Evolutionary conservation across 1,140 invertebrate genomes (phyloP), one percentile per base, ranked within the genome.

Genomic region (Heterodera carotae): DNA sequence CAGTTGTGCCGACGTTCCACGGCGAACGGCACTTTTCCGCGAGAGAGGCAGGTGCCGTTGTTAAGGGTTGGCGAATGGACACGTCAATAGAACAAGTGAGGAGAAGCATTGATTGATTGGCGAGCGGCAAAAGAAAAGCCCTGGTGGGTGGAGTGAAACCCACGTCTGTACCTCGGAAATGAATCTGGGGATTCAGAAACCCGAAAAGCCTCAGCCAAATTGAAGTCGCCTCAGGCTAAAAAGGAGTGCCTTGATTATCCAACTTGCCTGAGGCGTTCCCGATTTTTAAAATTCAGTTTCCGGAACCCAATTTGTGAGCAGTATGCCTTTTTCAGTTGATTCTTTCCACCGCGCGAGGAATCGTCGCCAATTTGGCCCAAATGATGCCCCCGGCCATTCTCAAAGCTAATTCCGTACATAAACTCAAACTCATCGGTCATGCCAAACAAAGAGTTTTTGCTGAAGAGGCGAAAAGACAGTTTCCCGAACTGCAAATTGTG

Each of bases 301-400:
- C n/a, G n/a, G n/a, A n/a, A n/a, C n/a, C n/a, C n/a, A n/a, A n/a
- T n/a, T n/a, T n/a, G n/a, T n/a, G n/a, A n/a, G n/a, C 60, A 62
- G n/a, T 62, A 22, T 22, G 48, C 12, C 29, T 6, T 66, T 4
- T 77, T 71, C 66, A 81, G 76, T 59, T 78, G n/a, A 5, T 80
- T 22, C 25, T 31, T n/a, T 43, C 27, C 25, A 81, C 81, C 22
- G 80, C 76, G 78, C 77, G 76, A 7, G 76, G 76, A 0, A 60
- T 80, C 22, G 56, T 78, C 34, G 36, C 36, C 27, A 78, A 78
- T 48, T 29, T 78, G 12, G 56, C 76, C 27, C 43, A 59, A 79
- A 78, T 78, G 76, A 59, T 78, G 77, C 76, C 76, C 0, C 33
- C 59, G n/a, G 29, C 29, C 15, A 25, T 78, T 7, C 59, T 78